Evolutionary conservation across 2,797 vertebrate genomes (phyloP).

Genomic region (Lepidocolaptes lacrymiger): DNA sequence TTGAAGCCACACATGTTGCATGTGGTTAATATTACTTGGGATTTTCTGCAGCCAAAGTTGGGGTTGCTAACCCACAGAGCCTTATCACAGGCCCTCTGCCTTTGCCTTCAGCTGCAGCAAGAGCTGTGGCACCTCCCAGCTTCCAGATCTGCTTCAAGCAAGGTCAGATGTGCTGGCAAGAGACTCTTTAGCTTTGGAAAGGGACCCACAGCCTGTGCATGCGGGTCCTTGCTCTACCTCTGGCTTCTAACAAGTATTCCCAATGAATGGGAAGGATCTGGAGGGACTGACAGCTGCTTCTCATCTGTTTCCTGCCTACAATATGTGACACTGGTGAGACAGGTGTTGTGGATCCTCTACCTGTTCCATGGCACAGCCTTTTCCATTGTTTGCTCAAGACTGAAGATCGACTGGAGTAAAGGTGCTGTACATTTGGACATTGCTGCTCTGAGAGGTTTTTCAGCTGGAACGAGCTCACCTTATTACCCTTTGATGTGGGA

Average conservation of each 20-base stretch:
- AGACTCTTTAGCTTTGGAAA: not conserved
- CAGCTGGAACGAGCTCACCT: not conserved
- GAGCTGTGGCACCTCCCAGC: not conserved
- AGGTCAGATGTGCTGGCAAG: not conserved
- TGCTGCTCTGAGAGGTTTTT: not conserved
- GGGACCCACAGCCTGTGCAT: not conserved
- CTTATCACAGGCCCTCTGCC: not conserved
- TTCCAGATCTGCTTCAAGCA: not conserved
- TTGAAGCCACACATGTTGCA: not conserved
- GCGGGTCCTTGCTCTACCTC: not conserved
- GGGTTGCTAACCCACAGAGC: not conserved
- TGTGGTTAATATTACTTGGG: no score
- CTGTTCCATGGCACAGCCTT: not conserved
- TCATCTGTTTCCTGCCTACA: not conserved
- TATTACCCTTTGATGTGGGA: not conserved
- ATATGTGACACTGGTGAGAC: not conserved
- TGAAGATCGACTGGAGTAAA: not conserved
- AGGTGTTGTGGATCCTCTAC: not conserved
- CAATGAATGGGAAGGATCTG: not conserved
- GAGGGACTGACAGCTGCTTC: not conserved
- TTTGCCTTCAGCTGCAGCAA: not conserved
- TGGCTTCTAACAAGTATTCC: not conserved
- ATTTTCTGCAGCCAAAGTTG: not conserved
- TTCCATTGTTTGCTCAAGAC: not conserved
- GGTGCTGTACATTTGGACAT: not conserved